These are phyloP conservation scores for Thunnus thynnus DNA, from an alignment of 2,113 vertebrate genomes.

Conservation along the genomic window DNA sequence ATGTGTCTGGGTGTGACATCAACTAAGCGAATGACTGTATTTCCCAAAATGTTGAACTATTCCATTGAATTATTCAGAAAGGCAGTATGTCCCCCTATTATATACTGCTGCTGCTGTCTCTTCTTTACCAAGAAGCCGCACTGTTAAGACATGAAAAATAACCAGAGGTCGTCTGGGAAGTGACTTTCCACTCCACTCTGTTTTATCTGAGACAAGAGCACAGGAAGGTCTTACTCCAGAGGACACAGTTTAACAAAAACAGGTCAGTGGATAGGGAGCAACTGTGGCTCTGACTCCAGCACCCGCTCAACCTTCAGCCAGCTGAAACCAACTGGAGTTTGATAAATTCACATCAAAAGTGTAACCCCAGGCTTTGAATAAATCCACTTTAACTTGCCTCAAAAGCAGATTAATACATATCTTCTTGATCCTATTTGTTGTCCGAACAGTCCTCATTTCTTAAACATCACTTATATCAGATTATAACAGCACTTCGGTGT, in stretches of 20 bases:
- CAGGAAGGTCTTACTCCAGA: conserved; percentile 8
- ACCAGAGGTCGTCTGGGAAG: not conserved
- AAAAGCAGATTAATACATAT: not conserved
- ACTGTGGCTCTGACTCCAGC: conserved; percentile 1
- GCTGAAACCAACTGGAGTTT: not conserved
- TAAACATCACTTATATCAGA: not conserved
- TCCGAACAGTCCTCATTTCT: not conserved
- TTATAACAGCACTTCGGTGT: not conserved
- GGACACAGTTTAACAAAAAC: conserved; percentile 16
- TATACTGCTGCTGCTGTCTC: not conserved
- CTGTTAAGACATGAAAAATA: conserved; percentile 9
- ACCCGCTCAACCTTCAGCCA: conserved; percentile 2
- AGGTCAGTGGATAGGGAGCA: not conserved
- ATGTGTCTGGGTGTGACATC: no score
- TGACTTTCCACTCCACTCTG: not conserved
- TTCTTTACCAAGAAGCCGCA: not conserved
- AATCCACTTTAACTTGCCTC: not conserved
- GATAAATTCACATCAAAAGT: conserved; percentile 15
- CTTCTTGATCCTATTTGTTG: not conserved
- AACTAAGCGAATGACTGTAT: no score
- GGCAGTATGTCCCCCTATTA: not conserved
- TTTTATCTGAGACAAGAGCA: conserved; percentile 22
- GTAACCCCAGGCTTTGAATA: not conserved
- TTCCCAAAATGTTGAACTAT: no score
- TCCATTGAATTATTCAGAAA: not conserved